These are phyloP conservation scores for Ctenomys sociabilis DNA, from an alignment of 2,113 vertebrate genomes.

Conservation along the genomic window DNA sequence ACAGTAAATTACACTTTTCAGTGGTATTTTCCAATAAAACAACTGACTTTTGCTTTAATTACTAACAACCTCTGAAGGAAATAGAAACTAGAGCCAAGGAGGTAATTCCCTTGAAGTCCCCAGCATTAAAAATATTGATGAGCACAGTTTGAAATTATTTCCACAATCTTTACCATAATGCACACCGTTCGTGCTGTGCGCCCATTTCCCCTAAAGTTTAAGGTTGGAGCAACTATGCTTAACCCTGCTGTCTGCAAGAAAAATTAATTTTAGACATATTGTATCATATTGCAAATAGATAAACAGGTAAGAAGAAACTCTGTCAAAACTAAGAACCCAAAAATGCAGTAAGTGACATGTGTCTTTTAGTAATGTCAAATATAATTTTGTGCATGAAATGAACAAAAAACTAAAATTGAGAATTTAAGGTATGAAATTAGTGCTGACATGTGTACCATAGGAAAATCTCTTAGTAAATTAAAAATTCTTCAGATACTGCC, in stretches of 20 bases:
- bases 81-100: constrained; percentile 41
- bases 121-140: not conserved
- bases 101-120: not conserved
- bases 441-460: not conserved
- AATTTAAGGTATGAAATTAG: not conserved
- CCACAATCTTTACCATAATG: not conserved
- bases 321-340: not conserved
- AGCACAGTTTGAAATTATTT: not conserved
- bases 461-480: constrained; percentile 39
- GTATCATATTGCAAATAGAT: not conserved
- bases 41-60: constrained; percentile 13
- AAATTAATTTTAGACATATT: not conserved
- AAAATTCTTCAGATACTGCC: constrained; percentile 54
- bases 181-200: not conserved
- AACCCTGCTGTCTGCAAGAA: not conserved
- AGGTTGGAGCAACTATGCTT: not conserved
- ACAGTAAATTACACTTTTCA: constrained; percentile 46
- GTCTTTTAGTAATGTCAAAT: not conserved
- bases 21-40: constrained; percentile 46
- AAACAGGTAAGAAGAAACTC: not conserved
- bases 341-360: not conserved
- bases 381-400: constrained; percentile 1
- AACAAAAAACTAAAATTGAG: not conserved
- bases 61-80: not conserved
- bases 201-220: constrained; percentile 35